Conservation (phyloP, 2,888 invertebrate genomes). For the Drosophila tanythrix region DNA sequence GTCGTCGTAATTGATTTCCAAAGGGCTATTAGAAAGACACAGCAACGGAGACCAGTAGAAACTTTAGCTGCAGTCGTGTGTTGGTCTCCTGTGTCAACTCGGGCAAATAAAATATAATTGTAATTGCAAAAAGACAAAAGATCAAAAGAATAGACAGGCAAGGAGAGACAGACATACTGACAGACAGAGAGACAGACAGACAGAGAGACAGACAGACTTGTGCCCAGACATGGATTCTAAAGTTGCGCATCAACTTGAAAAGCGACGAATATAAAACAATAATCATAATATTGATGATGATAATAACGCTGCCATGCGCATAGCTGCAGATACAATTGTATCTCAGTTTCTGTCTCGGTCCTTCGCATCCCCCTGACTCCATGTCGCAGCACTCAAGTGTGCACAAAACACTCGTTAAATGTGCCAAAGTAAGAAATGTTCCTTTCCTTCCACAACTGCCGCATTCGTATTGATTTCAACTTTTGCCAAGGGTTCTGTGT, state of each 20-base stretch:
- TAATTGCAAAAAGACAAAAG: conserved; percentile 74
- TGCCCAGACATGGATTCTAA: conserved; percentile 27
- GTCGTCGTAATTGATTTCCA: conserved; percentile 74
- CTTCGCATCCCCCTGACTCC: background rate
- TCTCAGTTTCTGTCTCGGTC: conserved; percentile 39
- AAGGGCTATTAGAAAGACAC: conserved; percentile 61
- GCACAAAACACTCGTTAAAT: conserved; percentile 79
- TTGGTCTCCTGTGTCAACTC: conserved; percentile 65
- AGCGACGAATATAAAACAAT: conserved; percentile 56
- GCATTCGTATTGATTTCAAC: conserved; percentile 48
- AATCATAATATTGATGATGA: conserved; percentile 65
- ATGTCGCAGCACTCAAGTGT: conserved; percentile 55
- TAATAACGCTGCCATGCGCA: conserved; percentile 59
- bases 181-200: conserved; percentile 6
- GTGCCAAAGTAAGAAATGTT: conserved; percentile 77
- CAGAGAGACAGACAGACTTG: conserved; percentile 22
- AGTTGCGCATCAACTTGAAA: conserved; percentile 60
- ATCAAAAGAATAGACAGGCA: conserved; percentile 58
- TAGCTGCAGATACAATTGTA: conserved; percentile 59
- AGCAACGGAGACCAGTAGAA: conserved; percentile 27
- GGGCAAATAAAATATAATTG: conserved; percentile 78
- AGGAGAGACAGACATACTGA: background rate
- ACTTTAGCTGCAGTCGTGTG: conserved; percentile 34
- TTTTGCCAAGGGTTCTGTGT: conserved; percentile 44
- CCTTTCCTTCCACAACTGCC: conserved; percentile 26